Percentiles rank a stretch among this genome's conserved stretches.
phyloP scores from a whole-genome alignment of 2,888 invertebrate genomes.

The Dione juno region DNA sequence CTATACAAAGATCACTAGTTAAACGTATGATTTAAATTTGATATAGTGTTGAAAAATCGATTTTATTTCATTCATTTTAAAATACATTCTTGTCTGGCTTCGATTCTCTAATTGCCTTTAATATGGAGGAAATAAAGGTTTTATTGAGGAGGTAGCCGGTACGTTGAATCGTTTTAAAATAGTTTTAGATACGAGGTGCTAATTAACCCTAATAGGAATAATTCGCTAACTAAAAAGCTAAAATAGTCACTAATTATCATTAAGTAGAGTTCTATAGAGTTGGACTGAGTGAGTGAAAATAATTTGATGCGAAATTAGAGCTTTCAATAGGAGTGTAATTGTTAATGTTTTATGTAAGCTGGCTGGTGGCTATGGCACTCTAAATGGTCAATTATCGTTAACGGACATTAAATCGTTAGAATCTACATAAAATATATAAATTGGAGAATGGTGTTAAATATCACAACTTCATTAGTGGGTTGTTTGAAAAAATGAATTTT shows the following conservation, averaged over 20 bases:
- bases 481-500: background rate
- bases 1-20: background rate
- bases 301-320: no score
- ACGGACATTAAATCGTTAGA: background rate
- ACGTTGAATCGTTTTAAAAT: slow-evolving; percentile 35
- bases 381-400: no score
- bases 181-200: slow-evolving; percentile 37
- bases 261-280: background rate
- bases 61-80: background rate
- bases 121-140: slow-evolving; percentile 11
- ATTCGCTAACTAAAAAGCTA: slow-evolving; percentile 10
- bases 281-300: no score
- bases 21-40: background rate
- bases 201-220: slow-evolving; percentile 37
- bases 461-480: no score
- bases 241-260: slow-evolving; percentile 1
- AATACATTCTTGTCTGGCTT: background rate
- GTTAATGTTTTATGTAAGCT: no score
- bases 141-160: slow-evolving; percentile 9
- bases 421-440: background rate
- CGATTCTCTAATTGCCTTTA: slow-evolving; percentile 7
- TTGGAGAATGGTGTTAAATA: background rate
- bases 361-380: no score
- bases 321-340: no score
- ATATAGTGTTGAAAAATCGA: background rate